Percentiles rank a stretch among this genome's conserved stretches.
These are phyloP conservation scores for Hydropsyche tenuis DNA, from an alignment of 1,140 invertebrate species.

Conservation along the genomic window DNA sequence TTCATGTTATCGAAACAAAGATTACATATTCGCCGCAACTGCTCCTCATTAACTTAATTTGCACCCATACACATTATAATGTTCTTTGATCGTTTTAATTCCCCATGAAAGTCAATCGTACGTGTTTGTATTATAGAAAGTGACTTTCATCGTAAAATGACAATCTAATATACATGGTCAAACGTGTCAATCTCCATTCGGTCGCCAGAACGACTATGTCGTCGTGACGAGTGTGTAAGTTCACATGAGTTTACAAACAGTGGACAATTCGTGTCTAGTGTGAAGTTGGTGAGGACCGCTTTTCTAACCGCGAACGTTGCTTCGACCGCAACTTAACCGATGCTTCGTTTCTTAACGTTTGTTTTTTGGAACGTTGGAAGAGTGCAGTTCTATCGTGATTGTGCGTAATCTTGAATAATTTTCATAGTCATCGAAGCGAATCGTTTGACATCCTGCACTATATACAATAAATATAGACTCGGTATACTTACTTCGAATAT, in stretches of 20 bases:
- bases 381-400: neutral
- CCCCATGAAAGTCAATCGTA: neutral
- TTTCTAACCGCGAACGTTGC: neutral
- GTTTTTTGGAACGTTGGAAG: neutral
- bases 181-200: slow-evolving; percentile 9
- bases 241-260: too few relatives aligned
- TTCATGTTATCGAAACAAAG: too few relatives aligned
- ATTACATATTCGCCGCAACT: too few relatives aligned
- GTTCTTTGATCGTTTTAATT: neutral
- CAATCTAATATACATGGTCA: slow-evolving; percentile 8
- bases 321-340: neutral
- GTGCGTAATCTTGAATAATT: neutral
- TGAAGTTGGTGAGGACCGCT: neutral
- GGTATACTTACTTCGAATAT: too few relatives aligned
- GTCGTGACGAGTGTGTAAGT: too few relatives aligned
- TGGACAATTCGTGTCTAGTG: too few relatives aligned
- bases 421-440: slow-evolving; percentile 8
- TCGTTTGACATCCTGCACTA: slow-evolving; percentile 25
- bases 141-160: neutral
- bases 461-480: too few relatives aligned
- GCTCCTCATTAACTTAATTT: too few relatives aligned
- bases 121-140: neutral
- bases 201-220: neutral
- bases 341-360: neutral
- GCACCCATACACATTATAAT: too few relatives aligned